Evolutionary conservation across 2,113 vertebrate species (phyloP).

Genomic region (Anhinga rufa): DNA sequence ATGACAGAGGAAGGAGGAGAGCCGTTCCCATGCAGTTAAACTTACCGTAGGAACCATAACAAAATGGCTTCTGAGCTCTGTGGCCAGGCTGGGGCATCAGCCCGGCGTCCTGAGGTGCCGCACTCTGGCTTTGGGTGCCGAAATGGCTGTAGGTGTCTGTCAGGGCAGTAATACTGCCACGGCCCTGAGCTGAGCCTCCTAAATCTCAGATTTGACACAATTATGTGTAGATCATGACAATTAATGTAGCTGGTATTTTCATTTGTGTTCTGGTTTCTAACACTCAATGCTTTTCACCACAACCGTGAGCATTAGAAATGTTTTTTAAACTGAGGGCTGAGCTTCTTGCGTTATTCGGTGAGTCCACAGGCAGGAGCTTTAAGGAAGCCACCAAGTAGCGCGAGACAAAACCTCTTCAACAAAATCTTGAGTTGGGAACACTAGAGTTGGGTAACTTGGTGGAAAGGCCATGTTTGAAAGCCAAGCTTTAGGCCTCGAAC

Average conservation of each 20-base stretch:
- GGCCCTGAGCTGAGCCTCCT: neutral
- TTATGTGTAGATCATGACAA: neutral
- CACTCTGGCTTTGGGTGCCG: neutral
- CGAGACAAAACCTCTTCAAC: neutral
- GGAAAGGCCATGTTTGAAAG: neutral
- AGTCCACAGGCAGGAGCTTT: neutral
- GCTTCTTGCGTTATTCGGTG: rapidly evolving
- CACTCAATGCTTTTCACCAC: neutral
- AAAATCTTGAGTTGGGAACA: neutral
- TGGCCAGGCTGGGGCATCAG: neutral
- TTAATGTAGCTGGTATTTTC: neutral
- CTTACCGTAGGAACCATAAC: neutral
- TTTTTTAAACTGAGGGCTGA: neutral
- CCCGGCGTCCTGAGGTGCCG: rapidly evolving
- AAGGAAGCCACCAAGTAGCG: neutral
- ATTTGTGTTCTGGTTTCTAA: neutral
- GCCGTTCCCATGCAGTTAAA: neutral
- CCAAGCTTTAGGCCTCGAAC: neutral
- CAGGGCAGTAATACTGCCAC: rapidly evolving
- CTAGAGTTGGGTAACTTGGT: neutral
- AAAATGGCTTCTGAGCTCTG: neutral
- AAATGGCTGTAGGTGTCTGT: rapidly evolving
- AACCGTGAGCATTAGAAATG: neutral
- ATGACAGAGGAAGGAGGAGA: neutral
- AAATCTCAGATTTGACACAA: neutral